These are phyloP conservation scores for Nyctibius bracteatus DNA, from an alignment of 2,113 vertebrate genomes.

Conservation along the genomic window DNA sequence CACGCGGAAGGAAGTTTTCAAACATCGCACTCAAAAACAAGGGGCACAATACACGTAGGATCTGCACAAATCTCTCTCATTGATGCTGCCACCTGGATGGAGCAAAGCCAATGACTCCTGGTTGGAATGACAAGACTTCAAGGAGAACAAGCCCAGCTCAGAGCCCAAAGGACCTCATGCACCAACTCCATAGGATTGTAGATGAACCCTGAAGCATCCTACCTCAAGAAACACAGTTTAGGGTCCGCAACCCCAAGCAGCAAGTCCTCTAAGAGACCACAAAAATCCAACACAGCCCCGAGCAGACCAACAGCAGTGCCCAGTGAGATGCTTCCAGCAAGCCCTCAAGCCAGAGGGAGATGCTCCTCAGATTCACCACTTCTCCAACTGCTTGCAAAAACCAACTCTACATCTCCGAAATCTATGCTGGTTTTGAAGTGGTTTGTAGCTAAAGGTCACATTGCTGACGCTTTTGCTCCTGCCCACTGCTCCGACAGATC, in stretches of 20 bases:
- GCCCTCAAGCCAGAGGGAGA: neutral
- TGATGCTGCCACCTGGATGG: neutral
- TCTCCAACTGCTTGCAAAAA: neutral
- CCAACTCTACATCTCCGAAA: rapidly evolving
- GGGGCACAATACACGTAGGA: neutral
- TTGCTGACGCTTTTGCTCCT: neutral
- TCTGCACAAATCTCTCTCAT: neutral
- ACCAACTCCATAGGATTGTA: neutral
- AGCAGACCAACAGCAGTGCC: no score
- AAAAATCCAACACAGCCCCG: neutral
- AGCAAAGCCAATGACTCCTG: neutral
- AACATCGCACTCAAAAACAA: neutral
- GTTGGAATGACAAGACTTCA: neutral
- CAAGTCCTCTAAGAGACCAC: neutral
- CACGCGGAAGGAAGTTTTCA: neutral
- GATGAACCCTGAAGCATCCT: neutral
- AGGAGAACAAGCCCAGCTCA: neutral
- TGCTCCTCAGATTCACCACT: neutral
- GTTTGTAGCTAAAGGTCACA: neutral
- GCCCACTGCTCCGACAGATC: neutral
- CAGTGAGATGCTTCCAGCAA: neutral
- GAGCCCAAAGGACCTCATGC: neutral
- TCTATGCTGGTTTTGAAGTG: neutral
- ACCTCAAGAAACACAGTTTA: neutral
- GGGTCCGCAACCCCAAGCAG: neutral